Conservation (phyloP, 2,888 invertebrate genomes). For the Mantis religiosa region DNA sequence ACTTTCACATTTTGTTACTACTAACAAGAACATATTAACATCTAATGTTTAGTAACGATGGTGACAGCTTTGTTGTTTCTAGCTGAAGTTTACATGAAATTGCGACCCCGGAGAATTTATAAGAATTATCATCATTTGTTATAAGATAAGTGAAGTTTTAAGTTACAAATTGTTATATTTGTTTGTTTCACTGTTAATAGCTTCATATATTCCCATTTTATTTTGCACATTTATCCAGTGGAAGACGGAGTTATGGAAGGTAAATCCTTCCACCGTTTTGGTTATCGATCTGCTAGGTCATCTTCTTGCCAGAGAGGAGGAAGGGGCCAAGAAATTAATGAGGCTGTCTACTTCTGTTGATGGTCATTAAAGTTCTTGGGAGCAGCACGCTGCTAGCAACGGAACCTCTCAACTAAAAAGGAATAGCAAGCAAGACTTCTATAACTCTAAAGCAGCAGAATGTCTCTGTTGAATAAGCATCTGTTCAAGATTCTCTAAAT, state of each 20-base stretch:
- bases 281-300: not conserved
- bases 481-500: not conserved
- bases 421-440: not conserved
- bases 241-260: not conserved
- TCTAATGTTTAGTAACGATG: too few species aligned
- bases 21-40: too few species aligned
- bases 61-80: too few species aligned
- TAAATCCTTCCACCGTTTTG: not conserved
- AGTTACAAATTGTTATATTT: too few species aligned
- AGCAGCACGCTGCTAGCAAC: not conserved
- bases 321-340: not conserved
- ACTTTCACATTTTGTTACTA: too few species aligned
- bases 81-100: too few species aligned
- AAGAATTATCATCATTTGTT: too few species aligned
- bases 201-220: too few species aligned
- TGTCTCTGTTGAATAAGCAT: not conserved
- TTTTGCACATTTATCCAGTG: too few species aligned
- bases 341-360: not conserved
- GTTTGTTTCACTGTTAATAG: too few species aligned
- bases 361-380: not conserved
- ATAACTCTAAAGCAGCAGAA: not conserved
- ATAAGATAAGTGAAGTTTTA: too few species aligned
- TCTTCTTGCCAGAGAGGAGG: not conserved
- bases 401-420: not conserved
- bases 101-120: too few species aligned